Evolutionary conservation across 2,113 vertebrate species (phyloP).

Genomic region (Campylomormyrus numenius): DNA sequence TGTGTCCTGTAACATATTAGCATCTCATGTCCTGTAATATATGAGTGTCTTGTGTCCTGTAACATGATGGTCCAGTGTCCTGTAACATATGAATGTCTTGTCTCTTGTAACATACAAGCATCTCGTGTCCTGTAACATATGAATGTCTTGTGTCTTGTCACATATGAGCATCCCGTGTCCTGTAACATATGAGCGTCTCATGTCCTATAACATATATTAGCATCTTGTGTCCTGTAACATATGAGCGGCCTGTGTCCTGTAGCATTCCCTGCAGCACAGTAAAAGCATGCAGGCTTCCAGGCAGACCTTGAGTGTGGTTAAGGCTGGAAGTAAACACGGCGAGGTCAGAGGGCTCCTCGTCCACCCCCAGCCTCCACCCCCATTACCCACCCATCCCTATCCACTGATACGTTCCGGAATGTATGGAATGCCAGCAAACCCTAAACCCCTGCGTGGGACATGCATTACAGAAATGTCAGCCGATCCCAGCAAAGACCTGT

Average conservation of each 20-base stretch:
- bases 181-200: not conserved
- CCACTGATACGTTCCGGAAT: slow-evolving; percentile 41
- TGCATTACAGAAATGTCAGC: not conserved
- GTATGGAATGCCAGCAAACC: slow-evolving; percentile 50
- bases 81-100: not conserved
- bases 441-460: not conserved
- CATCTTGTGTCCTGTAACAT: not conserved
- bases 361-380: not conserved
- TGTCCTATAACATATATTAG: too few species aligned
- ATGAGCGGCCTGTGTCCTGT: not conserved
- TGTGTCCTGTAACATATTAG: not conserved
- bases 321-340: not conserved
- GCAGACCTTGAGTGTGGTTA: not conserved
- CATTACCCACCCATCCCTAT: slow-evolving; percentile 10
- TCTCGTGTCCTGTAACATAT: not conserved
- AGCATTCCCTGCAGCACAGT: not conserved
- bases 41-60: not conserved
- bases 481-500: not conserved
- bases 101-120: not conserved
- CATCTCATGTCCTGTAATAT: not conserved
- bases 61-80: not conserved
- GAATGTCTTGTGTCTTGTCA: not conserved
- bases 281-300: not conserved
- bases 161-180: not conserved
- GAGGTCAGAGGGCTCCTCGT: not conserved